Evolutionary conservation across 2,797 vertebrate species (phyloP), one percentile per base, ranked within the genome.

Genomic region (Odontamblyopus rebecca): DNA sequence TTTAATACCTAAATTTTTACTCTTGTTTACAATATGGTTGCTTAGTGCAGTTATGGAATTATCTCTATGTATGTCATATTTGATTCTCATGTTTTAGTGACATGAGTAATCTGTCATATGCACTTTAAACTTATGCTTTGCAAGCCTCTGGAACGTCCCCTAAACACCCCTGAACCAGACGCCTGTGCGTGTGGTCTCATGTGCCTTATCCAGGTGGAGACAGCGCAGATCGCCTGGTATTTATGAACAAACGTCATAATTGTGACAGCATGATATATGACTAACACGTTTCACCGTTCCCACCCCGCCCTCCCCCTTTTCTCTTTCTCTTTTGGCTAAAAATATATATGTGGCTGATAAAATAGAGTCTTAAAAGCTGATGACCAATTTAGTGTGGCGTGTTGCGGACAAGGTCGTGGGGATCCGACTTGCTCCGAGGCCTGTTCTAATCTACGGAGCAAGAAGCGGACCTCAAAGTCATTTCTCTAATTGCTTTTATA

Each of bases 241-340:
- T 95, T 95, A 93, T 94, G 95, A 95, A 95, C 90, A 93, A 93
- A 93, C 89, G 93, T 94, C 94, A 94, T 95, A 92, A 88, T 93
- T 94, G 88, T 96, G 96, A 95, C 93, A 95, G 94, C 79, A 93
- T 96, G 95, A 95, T 95, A 83, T 94, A 95, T 90, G 92, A 94
- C 81, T 83, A 63, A 78, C 71, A 70, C 75, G 57, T 83, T 84
- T 85, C 80, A 81, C 83, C 67, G 67, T 71, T 78, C 71, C 86
- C 86, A 38, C 79, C 79, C 86, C 73, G 51, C 78, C 66, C 69
- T 18, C 30, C 18, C 64, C 69, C 60, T 38, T 82, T 78, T 88
- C 82, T 88, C 82, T 85, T 87, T 83, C 76, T 86, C 79, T 75
- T 87, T 86, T 82, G 13, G 76, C 86, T 88, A 91, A 93, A 93